These are phyloP conservation scores for Oncorhynchus keta DNA, from an alignment of 2,113 vertebrate genomes.

Conservation along the genomic window DNA sequence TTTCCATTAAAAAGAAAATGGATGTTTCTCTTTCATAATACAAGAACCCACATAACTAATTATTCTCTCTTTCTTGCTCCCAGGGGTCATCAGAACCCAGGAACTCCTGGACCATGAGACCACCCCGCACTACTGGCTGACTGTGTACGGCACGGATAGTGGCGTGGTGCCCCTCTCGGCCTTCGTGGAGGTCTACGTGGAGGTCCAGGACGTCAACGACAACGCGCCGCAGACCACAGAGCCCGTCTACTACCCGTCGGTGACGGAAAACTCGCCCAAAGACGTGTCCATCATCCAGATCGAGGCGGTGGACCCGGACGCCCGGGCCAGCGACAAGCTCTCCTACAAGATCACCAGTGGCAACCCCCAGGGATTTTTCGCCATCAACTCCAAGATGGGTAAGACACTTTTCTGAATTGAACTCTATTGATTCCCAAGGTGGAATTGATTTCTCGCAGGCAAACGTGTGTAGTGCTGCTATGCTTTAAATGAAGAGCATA, in stretches of 20 bases:
- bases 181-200: conserved; percentile 90
- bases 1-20: no score
- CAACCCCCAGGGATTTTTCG: conserved; percentile 98
- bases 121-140: conserved; percentile 92
- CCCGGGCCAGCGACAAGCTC: conserved; percentile 85
- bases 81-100: conserved; percentile 86
- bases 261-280: conserved; percentile 95
- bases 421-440: background rate
- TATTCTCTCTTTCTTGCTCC: conserved; percentile 17
- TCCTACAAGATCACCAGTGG: conserved; percentile 92
- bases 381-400: conserved; percentile 89
- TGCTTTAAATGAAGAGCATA: background rate
- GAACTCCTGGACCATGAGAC: conserved; percentile 90
- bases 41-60: background rate
- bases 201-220: conserved; percentile 95
- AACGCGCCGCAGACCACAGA: conserved; percentile 92
- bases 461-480: background rate
- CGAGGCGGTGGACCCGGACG: conserved; percentile 90
- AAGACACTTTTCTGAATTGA: conserved; percentile 37
- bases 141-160: conserved; percentile 89
- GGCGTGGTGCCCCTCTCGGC: conserved; percentile 89
- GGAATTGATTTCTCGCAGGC: background rate
- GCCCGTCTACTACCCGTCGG: conserved; percentile 91
- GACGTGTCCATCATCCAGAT: conserved; percentile 91
- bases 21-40: no score